phyloP scores from a whole-genome alignment of 1,140 invertebrate genomes.

The Drosophila hydei region DNA sequence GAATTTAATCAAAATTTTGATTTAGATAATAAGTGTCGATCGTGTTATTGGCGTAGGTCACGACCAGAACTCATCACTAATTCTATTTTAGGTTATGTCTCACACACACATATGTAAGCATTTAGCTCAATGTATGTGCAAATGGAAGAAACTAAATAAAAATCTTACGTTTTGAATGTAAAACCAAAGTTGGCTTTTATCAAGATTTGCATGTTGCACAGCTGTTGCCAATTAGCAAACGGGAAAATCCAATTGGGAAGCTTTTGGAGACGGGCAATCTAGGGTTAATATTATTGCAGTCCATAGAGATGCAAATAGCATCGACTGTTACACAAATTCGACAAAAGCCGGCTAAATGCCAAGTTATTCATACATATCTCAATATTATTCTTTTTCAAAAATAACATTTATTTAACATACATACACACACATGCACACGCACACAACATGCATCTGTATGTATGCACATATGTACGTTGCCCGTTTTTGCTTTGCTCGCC shows the following conservation, averaged over 20 bases:
- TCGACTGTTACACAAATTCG: constrained; percentile 22
- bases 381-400: neutral
- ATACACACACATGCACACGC: constrained; percentile 7
- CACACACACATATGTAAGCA: neutral
- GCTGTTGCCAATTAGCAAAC: constrained; percentile 7
- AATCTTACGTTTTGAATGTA: constrained; percentile 14
- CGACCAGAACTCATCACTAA: neutral
- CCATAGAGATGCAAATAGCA: constrained; percentile 21
- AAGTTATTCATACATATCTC: neutral
- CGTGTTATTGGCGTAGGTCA: constrained; percentile 19
- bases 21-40: neutral
- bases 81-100: constrained; percentile 2
- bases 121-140: neutral
- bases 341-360: constrained; percentile 13
- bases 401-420: constrained; percentile 9
- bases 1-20: neutral
- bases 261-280: neutral
- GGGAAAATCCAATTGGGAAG: constrained; percentile 8
- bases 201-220: constrained; percentile 11
- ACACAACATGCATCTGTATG: neutral
- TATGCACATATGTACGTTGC: constrained; percentile 12
- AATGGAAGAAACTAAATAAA: neutral
- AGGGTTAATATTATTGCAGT: constrained; percentile 32
- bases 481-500: constrained; percentile 32
- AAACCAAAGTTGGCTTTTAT: neutral